A percentile compares a stretch with the other conserved stretches of the same genome.
These are phyloP conservation scores for Myotis myotis DNA, from an alignment of 2,797 vertebrate genomes.

Conservation along the genomic window DNA sequence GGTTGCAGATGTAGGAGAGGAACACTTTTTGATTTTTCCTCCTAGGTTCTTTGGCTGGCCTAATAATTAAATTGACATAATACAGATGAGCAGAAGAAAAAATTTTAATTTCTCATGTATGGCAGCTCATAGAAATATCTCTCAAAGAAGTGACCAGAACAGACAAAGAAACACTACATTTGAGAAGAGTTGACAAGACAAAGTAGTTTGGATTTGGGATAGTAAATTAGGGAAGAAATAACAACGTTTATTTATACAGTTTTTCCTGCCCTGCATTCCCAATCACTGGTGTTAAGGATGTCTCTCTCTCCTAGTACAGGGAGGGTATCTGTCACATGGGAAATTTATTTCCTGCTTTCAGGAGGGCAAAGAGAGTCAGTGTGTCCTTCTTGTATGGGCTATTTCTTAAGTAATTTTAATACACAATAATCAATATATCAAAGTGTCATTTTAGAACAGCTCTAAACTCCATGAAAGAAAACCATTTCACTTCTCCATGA, in stretches of 20 bases:
- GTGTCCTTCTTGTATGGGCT: neutral
- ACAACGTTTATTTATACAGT: neutral
- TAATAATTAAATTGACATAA: neutral
- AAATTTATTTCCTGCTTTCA: neutral
- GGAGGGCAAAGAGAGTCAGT: neutral
- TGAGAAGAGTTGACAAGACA: neutral
- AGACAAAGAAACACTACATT: neutral
- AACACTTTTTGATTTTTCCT: neutral
- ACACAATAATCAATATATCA: neutral
- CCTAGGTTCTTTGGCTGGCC: neutral
- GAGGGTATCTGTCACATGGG: neutral
- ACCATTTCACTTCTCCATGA: neutral
- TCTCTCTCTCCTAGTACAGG: neutral
- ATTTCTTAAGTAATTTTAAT: neutral
- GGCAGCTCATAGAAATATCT: neutral
- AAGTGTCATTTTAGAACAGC: neutral
- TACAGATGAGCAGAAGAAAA: neutral
- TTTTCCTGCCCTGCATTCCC: neutral
- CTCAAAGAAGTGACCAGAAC: neutral
- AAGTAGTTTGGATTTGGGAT: neutral
- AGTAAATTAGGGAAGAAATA: neutral
- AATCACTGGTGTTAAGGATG: neutral
- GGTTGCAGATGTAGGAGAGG: neutral
- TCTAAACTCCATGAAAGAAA: neutral
- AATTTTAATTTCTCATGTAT: neutral